phyloP scores from a whole-genome alignment of 2,113 vertebrate species.

The Puffinus mauretanicus region DNA sequence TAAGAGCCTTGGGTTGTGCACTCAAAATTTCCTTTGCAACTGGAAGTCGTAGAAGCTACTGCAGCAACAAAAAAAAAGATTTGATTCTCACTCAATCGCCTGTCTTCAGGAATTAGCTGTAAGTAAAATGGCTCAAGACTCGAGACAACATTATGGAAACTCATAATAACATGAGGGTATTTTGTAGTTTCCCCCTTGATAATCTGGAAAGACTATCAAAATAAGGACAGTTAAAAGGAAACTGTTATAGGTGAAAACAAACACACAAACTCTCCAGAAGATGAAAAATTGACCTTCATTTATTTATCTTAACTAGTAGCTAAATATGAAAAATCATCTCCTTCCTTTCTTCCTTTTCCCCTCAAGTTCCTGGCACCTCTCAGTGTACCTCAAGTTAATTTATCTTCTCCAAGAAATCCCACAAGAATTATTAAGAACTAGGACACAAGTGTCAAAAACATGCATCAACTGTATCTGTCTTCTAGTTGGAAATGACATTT shows the following conservation, averaged over 20 bases:
- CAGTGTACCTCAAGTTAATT: background rate
- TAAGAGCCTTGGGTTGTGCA: background rate
- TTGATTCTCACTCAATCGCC: background rate
- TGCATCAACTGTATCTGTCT: background rate
- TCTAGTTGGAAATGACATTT: background rate
- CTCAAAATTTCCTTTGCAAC: background rate
- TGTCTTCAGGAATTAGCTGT: background rate
- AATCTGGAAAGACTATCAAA: background rate
- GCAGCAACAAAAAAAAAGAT: background rate
- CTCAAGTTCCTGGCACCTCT: background rate
- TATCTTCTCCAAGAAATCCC: conserved; percentile 5
- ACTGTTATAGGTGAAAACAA: background rate
- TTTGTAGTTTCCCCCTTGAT: background rate
- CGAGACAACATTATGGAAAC: background rate
- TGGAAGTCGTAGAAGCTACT: background rate
- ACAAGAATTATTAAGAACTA: conserved; percentile 17
- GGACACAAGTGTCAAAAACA: conserved; percentile 2
- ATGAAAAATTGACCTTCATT: background rate
- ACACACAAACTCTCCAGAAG: background rate
- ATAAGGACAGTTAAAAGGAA: background rate
- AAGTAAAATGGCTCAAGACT: background rate
- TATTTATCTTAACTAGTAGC: background rate
- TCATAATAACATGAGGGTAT: background rate
- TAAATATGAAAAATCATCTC: background rate
- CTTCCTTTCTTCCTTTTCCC: background rate